Conservation (phyloP, 2,797 vertebrate genomes). For the Mus spretus region DNA sequence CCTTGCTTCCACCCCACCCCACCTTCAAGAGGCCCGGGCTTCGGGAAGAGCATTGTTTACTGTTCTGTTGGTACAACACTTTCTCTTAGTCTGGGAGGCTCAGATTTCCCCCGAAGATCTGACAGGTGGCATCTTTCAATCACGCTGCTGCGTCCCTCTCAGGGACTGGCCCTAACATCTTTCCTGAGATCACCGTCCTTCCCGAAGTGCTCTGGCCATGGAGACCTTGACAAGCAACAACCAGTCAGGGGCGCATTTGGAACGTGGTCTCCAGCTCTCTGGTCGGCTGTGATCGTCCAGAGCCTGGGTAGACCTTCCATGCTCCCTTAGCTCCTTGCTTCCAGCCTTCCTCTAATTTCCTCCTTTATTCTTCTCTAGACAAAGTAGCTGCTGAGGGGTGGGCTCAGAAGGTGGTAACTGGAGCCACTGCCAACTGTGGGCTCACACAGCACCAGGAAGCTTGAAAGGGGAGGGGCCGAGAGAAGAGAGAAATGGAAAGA, state of each 20-base stretch:
- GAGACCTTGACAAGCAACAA: background rate
- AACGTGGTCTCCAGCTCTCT: background rate
- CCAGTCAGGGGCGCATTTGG: background rate
- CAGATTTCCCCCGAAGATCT: constrained; percentile 77
- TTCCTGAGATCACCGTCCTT: constrained; percentile 12
- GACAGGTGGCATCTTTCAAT: constrained; percentile 87
- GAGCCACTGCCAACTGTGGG: constrained; percentile 25
- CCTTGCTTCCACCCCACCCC: background rate
- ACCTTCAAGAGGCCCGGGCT: constrained; percentile 16
- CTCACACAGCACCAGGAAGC: background rate
- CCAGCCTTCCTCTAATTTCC: background rate
- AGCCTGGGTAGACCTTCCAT: background rate
- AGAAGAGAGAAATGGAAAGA: background rate
- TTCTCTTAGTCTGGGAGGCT: constrained; percentile 71
- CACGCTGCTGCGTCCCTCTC: constrained; percentile 1
- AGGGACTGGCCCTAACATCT: background rate
- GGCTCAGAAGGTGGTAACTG: background rate
- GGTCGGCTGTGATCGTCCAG: no score
- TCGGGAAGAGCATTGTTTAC: constrained; percentile 83
- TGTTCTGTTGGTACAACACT: constrained; percentile 84
- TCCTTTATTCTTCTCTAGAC: background rate
- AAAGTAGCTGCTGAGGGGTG: constrained; percentile 61
- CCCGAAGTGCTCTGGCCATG: background rate
- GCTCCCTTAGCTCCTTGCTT: background rate
- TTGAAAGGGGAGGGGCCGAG: background rate